Evolutionary conservation across 2,797 vertebrate genomes (phyloP), one percentile per base, ranked within the genome.

Genomic region (Hyperoplus lanceolatus): DNA sequence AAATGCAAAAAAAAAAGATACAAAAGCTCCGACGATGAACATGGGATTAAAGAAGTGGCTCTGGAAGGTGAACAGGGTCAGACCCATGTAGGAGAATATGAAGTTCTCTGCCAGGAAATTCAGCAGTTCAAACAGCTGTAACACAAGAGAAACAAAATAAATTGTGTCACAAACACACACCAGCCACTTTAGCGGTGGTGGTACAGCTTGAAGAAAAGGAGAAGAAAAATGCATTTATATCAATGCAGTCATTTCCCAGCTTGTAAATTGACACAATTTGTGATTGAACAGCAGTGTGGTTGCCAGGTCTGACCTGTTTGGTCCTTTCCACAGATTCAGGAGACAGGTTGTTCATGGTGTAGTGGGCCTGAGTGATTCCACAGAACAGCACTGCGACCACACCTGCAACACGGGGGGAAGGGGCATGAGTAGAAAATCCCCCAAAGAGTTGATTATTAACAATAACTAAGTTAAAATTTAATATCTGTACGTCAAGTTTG

Each of bases 61-160:
- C 94, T 98, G 97, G 94, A 99, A 99, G 78, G 98, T 99, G 93
- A 99, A 99, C 66, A 99, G 93, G 5, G 98, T 95, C 85, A 99
- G 93, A 38, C 98, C 98, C 98, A 99, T 99, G 95, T 99, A 99
- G 87, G 98, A 99, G 90, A 99, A 99, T 90, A 99, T 99, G 94
- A 99, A 99, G 93, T 99, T 99, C 95, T 99, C 98, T 45, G 98
- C 98, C 95, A 99, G 93, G 95, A 99, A 99, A 93, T 99, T 98
- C 87, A 99, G 96, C 79, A 99, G 94, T 88, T 99, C 98, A 88
- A 99, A 99, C 82, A 99, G 93, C 98, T 99, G 90, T 77, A 89
- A 96, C 66, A 72, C 36, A 89, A 90, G 18, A 78, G 63, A 67
- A 79, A 78, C 76, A 80, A 51, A 43, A 56, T 62, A 61, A 46